These are phyloP conservation scores for Clupea harengus DNA, from an alignment of 2,113 vertebrate species.

Conservation along the genomic window DNA sequence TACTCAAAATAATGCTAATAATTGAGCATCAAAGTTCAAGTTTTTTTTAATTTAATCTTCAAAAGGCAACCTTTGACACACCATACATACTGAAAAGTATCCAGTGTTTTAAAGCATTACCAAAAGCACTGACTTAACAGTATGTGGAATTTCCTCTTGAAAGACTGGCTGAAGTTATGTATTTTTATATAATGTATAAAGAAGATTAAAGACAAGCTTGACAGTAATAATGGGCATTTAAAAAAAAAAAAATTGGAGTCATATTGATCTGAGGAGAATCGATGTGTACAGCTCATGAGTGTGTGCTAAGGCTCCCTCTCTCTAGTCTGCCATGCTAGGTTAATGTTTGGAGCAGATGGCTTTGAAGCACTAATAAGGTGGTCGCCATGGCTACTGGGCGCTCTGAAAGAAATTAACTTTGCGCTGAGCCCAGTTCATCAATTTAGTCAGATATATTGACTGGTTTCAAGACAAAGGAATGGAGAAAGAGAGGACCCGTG, in stretches of 20 bases:
- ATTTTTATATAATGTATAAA: background rate
- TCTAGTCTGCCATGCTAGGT: constrained; percentile 58
- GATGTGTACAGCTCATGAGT: constrained; percentile 74
- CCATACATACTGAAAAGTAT: background rate
- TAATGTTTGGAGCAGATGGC: constrained; percentile 89
- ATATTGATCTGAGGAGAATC: constrained; percentile 67
- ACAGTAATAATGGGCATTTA: constrained; percentile 5
- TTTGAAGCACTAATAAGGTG: constrained; percentile 74
- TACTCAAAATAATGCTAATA: background rate
- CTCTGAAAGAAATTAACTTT: constrained; percentile 78
- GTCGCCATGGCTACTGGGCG: constrained; percentile 77
- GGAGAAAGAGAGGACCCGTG: background rate
- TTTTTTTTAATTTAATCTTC: background rate
- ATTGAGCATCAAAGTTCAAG: background rate
- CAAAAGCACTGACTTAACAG: background rate
- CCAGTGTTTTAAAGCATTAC: background rate
- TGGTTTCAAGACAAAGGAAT: constrained; percentile 48
- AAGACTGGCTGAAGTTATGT: background rate
- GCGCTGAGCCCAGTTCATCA: constrained; percentile 67
- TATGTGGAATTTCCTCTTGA: background rate
- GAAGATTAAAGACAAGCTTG: background rate
- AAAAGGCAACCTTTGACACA: background rate
- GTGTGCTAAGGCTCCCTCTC: constrained; percentile 52
- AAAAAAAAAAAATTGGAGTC: background rate
- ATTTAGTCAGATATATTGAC: constrained; percentile 74